Conservation (phyloP, 1,140 invertebrate species). For the Zaprionus lachaisei region DNA sequence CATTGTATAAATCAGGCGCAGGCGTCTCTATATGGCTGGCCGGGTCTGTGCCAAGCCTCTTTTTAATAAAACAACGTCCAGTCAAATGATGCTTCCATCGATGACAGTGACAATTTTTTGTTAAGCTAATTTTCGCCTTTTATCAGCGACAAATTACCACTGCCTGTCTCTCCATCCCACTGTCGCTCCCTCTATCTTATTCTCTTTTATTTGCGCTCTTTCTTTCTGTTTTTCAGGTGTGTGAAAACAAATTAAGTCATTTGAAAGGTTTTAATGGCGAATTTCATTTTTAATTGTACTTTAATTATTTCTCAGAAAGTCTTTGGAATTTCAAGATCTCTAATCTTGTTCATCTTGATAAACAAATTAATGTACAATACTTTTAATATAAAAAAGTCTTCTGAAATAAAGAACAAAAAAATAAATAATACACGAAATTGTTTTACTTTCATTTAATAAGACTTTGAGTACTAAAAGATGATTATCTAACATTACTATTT, state of each 20-base stretch:
- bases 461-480: too few relatives aligned
- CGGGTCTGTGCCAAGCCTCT: slow-evolving; percentile 59
- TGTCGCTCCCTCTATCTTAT: neutral
- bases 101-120: slow-evolving; percentile 26
- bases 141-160: slow-evolving; percentile 35
- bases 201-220: neutral
- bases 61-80: slow-evolving; percentile 68
- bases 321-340: neutral
- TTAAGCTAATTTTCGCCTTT: slow-evolving; percentile 29
- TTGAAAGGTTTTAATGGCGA: neutral
- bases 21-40: slow-evolving; percentile 40
- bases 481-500: too few relatives aligned
- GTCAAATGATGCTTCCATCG: slow-evolving; percentile 30
- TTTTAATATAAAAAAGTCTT: neutral
- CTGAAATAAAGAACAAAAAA: neutral
- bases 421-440: too few relatives aligned
- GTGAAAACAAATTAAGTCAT: slow-evolving; percentile 37
- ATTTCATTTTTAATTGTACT: neutral
- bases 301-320: neutral
- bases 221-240: slow-evolving; percentile 18
- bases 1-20: slow-evolving; percentile 68
- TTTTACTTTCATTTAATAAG: too few relatives aligned
- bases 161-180: slow-evolving; percentile 7
- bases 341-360: neutral
- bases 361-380: too few relatives aligned